Evolutionary conservation across 2,113 vertebrate species (phyloP), one percentile per base, ranked within the genome.

Genomic region (Lynx canadensis): DNA sequence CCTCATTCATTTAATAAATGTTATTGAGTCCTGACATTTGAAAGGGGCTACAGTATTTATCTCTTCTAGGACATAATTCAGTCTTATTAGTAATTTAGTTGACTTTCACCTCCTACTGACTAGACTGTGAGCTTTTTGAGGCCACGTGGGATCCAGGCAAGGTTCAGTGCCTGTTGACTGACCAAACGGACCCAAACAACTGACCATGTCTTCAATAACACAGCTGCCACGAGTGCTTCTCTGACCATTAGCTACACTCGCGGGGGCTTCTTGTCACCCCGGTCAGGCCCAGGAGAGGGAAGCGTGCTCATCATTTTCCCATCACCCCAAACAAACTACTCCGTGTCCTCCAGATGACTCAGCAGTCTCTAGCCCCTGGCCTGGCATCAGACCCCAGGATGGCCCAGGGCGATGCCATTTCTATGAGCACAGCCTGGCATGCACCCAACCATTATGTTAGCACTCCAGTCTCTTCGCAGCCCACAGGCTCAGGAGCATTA

Each of bases 341-440:
- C 50, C 29, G 83, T 21, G n/a, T 2, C 50, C 60, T 90, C 86
- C 38, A 81, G 55, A 13, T n/a, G 45, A 45, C 31, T 48, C 45
- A 87, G 82, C 36, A 48, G 63, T 52, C 41, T 88, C 82, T 33
- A 79, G 50, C 65, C 50, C 57, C 45, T 45, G 86, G 68, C 50
- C 82, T 38, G 65, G 31, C 66, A 48, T 55, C 95, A 74, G 87
- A 55, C 52, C 13, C 9, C 31, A 66, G 27, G 33, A 8, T 76
- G 48, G 38, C 79, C 79, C 18, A 3, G 7, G 45, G 23, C 10
- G 25, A 60, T n/a, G 7, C 81, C 55, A 36, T 60, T 38, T 89
- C 83, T 96, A 14, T 60, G 55, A 96, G 50, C 38, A 85, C 50
- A 85, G 41, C n/a, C 38, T 86, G 80, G n/a, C 94, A 76, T 84